Evolutionary conservation across 2,888 invertebrate genomes (phyloP), one percentile per base, ranked within the genome.

Genomic region (Cataglyphis cursor): DNA sequence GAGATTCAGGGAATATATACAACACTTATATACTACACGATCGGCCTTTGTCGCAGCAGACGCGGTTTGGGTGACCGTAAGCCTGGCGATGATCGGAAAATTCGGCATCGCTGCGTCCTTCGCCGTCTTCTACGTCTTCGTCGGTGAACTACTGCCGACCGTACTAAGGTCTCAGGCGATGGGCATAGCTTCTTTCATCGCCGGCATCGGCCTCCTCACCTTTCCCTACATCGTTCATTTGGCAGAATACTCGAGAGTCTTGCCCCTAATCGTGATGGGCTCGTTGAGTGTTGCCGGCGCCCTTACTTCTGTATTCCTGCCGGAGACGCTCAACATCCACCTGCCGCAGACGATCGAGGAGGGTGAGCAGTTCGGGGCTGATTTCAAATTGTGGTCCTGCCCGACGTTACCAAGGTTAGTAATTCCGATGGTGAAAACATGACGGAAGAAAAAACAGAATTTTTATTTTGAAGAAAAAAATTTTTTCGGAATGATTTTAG

Each of bases 61-160:
- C 1, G 95, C 95, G 92, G 96, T 96, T 0, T 96, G 96, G 96
- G 95, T 96, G 64, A 96, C 96, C 15, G 96, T 97, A 0, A 95
- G 95, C 0, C 93, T 97, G 75, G 97, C 97, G 9, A 97, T 97
- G 96, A 93, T 97, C 75, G 97, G 97, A 0, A 96, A 97, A 86
- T 95, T 97, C 66, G 96, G 96, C 51, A 96, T 96, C n/a, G 96
- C 97, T 3, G 96, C 96, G 0, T 96, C 97, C 0, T 97, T 97
- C 91, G 96, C 96, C 0, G 96, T 97, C 0, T 97, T 97, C 94
- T 97, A 97, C 94, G 96, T 97, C 2, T 96, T 96, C 91, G 96
- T 97, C 2, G 97, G 97, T 0, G 97, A 97, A 91, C 93, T 97
- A 4, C 95, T 97, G 86, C 97, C 97, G 0, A 97, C 97, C 0